Base-by-base conservation (phyloP, 2,797 vertebrate species). In the Melanotaenia pygmaea region DNA sequence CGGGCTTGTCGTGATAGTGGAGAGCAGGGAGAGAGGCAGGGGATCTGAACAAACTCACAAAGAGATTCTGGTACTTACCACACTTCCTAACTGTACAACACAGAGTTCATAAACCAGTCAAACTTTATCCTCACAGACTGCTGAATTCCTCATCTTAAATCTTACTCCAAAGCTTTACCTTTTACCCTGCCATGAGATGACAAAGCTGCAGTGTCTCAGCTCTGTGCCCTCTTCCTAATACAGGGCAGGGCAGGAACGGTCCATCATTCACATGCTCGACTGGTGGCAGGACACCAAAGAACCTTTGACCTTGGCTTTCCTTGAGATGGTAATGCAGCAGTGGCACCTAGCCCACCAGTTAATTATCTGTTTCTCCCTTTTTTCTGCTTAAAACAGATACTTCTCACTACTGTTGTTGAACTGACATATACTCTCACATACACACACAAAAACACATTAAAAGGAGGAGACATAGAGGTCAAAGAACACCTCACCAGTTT, bases 241-340 rank as follows among this genome's bases (percentile, higher is more conserved):
- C 75, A 56, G 57, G 60, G 50, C 47, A 3, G 6, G 64, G 24
- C 9, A 26, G 59, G 35, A 72, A 40, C 54, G 74, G 58, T 83
- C 78, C 81, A 80, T 91, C 79, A 67, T 70, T 91, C 82, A 78
- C 69, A 64, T 2, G 37, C 67, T 81, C 24, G 3, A 72, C 77
- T 61, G 71, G 83, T 70, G 47, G 14, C 70, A 79, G 62, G 76
- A 64, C 76, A 67, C 53, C 14, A 38, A 20, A 60, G 57, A 68
- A 90, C 86, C 86, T 88, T 76, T 88, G 82, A 87, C 89, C 85
- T 88, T 89, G 86, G 73, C 81, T 83, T 79, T 77, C 82, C 72
- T 83, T 69, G 67, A 83, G 85, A 56, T 47, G 2, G 82, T 87
- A 87, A 86, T 88, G 88, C 86, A 87, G 80, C 20, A 32, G 76